Evolutionary conservation across 2,888 invertebrate genomes (phyloP), one percentile per base, ranked within the genome.

Genomic region (Ormia ochracea): DNA sequence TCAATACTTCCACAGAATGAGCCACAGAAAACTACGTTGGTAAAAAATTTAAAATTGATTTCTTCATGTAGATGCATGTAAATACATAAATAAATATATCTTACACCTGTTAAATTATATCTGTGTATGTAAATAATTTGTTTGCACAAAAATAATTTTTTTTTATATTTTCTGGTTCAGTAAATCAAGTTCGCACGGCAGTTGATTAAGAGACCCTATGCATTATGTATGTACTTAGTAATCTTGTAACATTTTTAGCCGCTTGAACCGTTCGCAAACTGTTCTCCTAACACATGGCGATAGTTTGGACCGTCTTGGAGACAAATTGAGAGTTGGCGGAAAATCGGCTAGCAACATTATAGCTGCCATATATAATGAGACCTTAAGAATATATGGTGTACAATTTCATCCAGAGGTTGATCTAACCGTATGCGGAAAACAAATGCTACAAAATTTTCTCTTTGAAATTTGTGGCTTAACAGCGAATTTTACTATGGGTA

Each of bases 321-420:
- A 97, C 56, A 92, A 93, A 82, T 96, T 99, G 90, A 94, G 95
- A 86, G 92, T 95, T 19, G 94, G 96, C 72, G 98, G 97, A 41
- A 94, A 93, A 88, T 96, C 96, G 48, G 90, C 91, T 43, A 94
- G 93, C 85, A 93, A 94, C 83, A 93, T 96, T 88, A 93, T 96
- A 83, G 94, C 96, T 10, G 98, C 96, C 72, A 96, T 99, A 86
- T 95, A 95, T 86, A 96, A 96, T 91, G 98, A 98, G 87, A 95
- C 95, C 88, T 91, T 94, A 89, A 93, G 95, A 68, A 92, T 98
- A 75, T 98, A 97, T 88, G 99, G 99, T 28, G 95, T 99, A 81
- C 99, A 99, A 91, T 99, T 99, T 90, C 99, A 99, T 90, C 99
- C 99, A 0, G 99, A 99, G 92, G 97, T 99, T 83, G 98, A 99